These are phyloP conservation scores for Apis laboriosa DNA, from an alignment of 1,140 invertebrate genomes.

Conservation along the genomic window DNA sequence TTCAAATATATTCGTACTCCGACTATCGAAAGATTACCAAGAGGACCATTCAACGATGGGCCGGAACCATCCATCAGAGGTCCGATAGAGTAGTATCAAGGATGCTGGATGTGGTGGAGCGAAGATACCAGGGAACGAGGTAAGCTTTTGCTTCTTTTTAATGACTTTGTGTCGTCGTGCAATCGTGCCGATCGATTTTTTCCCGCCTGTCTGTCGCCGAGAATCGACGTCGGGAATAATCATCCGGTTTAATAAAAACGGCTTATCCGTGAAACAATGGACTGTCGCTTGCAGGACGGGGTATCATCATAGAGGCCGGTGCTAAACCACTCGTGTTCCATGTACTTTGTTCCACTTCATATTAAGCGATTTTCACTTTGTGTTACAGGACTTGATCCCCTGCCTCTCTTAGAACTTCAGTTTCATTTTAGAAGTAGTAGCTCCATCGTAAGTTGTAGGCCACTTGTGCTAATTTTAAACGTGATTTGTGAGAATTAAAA, in stretches of 20 bases:
- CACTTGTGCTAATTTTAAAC: too few species aligned
- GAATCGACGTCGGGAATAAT: slow-evolving; percentile 69
- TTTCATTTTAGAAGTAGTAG: background rate
- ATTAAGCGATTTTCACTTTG: slow-evolving; percentile 55
- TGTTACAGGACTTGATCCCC: background rate
- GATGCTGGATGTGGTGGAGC: background rate
- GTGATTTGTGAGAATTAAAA: too few species aligned
- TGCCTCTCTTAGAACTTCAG: slow-evolving; percentile 1
- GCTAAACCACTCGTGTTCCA: background rate
- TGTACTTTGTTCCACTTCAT: slow-evolving; percentile 31
- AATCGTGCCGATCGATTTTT: slow-evolving; percentile 54
- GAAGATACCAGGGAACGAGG: background rate
- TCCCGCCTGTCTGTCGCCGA: slow-evolving; percentile 30
- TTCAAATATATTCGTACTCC: too few species aligned
- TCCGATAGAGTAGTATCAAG: background rate
- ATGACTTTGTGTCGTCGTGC: slow-evolving; percentile 27
- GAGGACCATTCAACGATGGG: too few species aligned
- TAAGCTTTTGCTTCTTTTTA: slow-evolving; percentile 9
- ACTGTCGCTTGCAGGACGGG: slow-evolving; percentile 65
- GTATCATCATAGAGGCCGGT: slow-evolving; percentile 20
- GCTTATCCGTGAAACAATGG: slow-evolving; percentile 73
- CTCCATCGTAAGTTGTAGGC: too few species aligned
- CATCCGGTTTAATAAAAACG: slow-evolving; percentile 75
- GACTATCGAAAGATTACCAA: too few species aligned
- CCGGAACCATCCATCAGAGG: too few species aligned